Base-by-base conservation (phyloP, 2,888 invertebrate genomes). In the Abrostola tripartita region DNA sequence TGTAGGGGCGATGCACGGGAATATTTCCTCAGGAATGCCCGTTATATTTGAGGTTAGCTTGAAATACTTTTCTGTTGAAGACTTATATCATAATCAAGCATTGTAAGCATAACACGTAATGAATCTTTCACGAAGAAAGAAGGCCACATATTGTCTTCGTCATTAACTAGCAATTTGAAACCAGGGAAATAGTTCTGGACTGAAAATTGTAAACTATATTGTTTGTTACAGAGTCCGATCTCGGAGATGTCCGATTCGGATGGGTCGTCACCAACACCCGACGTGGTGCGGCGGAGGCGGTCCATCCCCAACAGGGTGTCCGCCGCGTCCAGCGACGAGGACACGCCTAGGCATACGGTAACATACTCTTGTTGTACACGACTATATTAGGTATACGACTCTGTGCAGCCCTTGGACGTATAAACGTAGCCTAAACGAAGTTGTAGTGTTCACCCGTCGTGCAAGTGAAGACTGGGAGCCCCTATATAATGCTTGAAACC, bases 231-330 rank as follows among this genome's bases (percentile, higher is more conserved):
- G 92, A 93, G 92, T 81, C 92, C 96, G 66, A 89, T 96, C 64
- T 96, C 96, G 72, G 95, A 96, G 83, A 88, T 96, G 73, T 96
- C 96, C 6, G 96, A 96, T 75, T 95, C 96, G 41, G 95, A 95
- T 68, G 86, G 92, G 60, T 90, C 94, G 36, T 90, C 92, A 47
- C 89, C 91, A 41, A 89, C 93, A 7, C 90, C 92, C 38, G 88
- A 83, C 14, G 83, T 84, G 41, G 75, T 79, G 64, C 83, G 92
- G 42, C 84, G 91, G 56, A 82, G 92, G 60, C 84, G 93, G 61
- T 87, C 92, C 51, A 81, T 85, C 55, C 86, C 89, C 40, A 87
- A 87, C 75, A 86, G 92, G 64, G 90, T 92, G 64, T 90, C 95
- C 56, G 88, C 95, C 64, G 92, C 88, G 40, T 93, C 90, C 76